A percentile compares a stretch with the other conserved stretches of the same genome.
phyloP scores from a whole-genome alignment of 2,888 invertebrate genomes.

The Suillia variegata region DNA sequence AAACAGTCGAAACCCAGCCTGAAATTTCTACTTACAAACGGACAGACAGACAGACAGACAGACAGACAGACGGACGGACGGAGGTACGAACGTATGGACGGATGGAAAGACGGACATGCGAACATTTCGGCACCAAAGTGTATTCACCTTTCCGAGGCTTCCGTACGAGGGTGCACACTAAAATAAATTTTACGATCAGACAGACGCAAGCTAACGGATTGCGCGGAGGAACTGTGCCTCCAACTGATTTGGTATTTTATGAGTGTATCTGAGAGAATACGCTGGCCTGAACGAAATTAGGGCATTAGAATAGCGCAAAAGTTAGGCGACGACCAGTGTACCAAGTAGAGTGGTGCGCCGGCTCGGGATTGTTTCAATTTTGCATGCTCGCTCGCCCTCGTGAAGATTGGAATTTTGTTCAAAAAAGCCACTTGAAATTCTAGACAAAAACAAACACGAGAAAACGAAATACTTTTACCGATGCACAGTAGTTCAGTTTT shows the following conservation, averaged over 20 bases:
- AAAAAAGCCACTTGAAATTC: constrained; percentile 11
- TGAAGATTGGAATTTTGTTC: constrained; percentile 2
- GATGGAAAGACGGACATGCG: not conserved
- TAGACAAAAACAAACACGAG: not conserved
- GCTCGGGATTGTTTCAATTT: not conserved
- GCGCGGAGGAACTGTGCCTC: not conserved
- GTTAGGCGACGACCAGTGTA: too few species aligned
- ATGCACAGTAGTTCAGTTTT: too few species aligned
- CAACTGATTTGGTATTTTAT: not conserved
- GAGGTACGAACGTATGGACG: too few species aligned
- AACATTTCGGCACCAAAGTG: not conserved
- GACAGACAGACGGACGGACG: too few species aligned
- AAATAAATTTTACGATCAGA: not conserved
- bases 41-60: too few species aligned
- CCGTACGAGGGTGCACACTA: not conserved
- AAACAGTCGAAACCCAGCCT: not conserved
- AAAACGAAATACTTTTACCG: constrained; percentile 13
- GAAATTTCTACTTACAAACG: too few species aligned
- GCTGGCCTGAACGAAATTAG: constrained; percentile 31
- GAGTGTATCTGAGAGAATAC: too few species aligned
- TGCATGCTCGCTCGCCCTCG: not conserved
- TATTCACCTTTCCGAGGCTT: not conserved
- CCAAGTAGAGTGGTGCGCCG: not conserved
- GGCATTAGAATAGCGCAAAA: constrained; percentile 37
- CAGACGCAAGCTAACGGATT: not conserved